Base-by-base conservation (phyloP, 1,140 invertebrate genomes). In the Drosophila tani region DNA sequence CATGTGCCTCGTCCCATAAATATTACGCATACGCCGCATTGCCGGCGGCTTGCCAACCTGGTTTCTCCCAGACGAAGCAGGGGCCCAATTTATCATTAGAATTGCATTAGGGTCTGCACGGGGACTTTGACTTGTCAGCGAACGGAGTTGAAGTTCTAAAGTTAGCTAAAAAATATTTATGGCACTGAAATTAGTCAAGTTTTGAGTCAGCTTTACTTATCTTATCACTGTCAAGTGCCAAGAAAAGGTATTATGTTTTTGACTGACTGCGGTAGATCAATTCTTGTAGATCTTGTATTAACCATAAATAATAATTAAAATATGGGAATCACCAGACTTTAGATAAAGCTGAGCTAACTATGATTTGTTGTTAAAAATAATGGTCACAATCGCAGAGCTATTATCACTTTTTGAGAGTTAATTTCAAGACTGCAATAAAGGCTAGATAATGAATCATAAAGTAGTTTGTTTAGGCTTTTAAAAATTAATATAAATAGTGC, bases 1-100 rank as follows among this genome's bases (percentile, higher is more conserved):
- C 84, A 88, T 88, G 84, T 88, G 84, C 67, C 66, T 40, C 29
- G 75, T 56, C 62, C 58, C 78, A 88, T 79, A 88, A 81, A 88
- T 84, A 88, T 88, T 65, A 70, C 84, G 68, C 66, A 88, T 88
- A 88, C 85, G 84, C 62, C 62, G 58, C 71, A 62, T 74, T 62
- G 73, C 40, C 67, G 66, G 50, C 77, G 63, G 27, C 6, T 29
- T 29, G 27, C 27, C 84, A 88, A 75, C 81, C 84, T 84, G 85
- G 87, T 90, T 88, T 84, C 49, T 56, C 68, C 67, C 66, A 85
- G 74, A 66, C 75, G 75, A 65, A 45, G 51, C 77, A 59, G 41
- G 38, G 35, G 45, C 38, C 49, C 40, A 46, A 53, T 55, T 56
- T 70, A 70, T 47, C 63, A 70, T 70, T 70, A 70, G 67, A 68